Evolutionary conservation across 2,797 vertebrate species (phyloP).

Genomic region (Spondyliosoma cantharus): DNA sequence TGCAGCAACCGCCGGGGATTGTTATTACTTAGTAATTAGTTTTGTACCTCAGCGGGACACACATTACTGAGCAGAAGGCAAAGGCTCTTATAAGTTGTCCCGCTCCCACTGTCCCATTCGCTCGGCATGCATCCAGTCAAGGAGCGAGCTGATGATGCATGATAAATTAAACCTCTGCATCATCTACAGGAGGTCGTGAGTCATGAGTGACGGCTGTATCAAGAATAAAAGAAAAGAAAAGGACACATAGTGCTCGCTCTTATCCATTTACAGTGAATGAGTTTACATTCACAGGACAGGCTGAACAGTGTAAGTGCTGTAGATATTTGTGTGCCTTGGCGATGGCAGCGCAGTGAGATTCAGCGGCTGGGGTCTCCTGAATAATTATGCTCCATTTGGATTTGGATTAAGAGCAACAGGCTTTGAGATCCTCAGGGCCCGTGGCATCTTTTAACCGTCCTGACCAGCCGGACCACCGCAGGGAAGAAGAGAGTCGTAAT

Average conservation of each 20-base stretch:
- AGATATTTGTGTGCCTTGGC: neutral
- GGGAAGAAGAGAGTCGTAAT: too few species aligned
- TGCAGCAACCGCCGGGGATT: constrained; percentile 36
- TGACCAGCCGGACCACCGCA: too few species aligned
- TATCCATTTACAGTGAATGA: too few species aligned
- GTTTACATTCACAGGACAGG: neutral
- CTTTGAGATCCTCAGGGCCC: too few species aligned
- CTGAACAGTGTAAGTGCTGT: neutral
- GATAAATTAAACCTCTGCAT: constrained; percentile 46
- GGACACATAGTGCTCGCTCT: neutral
- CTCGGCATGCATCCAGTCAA: constrained; percentile 59
- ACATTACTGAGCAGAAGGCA: constrained; percentile 70
- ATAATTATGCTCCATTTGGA: too few species aligned
- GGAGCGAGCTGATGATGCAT: constrained; percentile 28
- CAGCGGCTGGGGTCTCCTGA: too few species aligned
- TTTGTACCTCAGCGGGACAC: constrained; percentile 59
- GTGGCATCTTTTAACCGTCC: too few species aligned
- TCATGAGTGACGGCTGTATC: constrained; percentile 19
- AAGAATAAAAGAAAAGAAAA: neutral
- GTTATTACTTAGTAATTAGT: constrained; percentile 76
- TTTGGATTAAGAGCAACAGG: too few species aligned
- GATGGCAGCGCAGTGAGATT: too few species aligned
- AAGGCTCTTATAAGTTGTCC: constrained; percentile 49
- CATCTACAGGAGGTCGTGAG: constrained; percentile 24
- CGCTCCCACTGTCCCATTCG: constrained; percentile 32